Evolutionary conservation across 2,797 vertebrate species (phyloP).

Genomic region (Bovichtus variegatus): DNA sequence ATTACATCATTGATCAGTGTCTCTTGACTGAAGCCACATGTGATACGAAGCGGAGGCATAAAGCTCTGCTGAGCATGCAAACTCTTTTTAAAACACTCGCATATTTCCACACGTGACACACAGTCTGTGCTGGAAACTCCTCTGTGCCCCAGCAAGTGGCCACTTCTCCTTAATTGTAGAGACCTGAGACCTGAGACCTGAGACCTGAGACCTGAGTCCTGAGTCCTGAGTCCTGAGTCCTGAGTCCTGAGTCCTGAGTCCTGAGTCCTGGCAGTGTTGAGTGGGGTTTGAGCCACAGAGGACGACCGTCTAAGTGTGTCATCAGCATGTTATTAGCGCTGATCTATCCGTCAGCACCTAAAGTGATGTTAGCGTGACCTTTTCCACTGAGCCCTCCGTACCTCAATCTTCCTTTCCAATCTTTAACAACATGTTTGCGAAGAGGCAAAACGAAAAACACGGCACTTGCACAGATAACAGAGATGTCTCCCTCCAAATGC

Average conservation of each 20-base stretch:
- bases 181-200: too few relatives aligned
- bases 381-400: conserved; percentile 41
- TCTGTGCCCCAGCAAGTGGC: too few relatives aligned
- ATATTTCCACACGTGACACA: background rate
- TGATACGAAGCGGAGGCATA: background rate
- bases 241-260: too few relatives aligned
- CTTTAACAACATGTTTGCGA: conserved; percentile 49
- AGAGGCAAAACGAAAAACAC: conserved; percentile 1
- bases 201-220: too few relatives aligned
- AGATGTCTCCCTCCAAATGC: conserved; percentile 65
- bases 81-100: background rate
- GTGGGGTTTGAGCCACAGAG: background rate
- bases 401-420: conserved; percentile 42
- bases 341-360: conserved; percentile 49
- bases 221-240: too few relatives aligned
- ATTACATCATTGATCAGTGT: background rate
- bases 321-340: conserved; percentile 4
- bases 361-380: conserved; percentile 49
- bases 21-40: background rate
- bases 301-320: background rate
- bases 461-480: conserved; percentile 29
- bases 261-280: background rate
- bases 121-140: background rate
- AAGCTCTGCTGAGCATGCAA: background rate
- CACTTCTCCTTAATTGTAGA: too few relatives aligned